Evolutionary conservation across 2,888 invertebrate genomes (phyloP).

Genomic region (Drosophila rellima): DNA sequence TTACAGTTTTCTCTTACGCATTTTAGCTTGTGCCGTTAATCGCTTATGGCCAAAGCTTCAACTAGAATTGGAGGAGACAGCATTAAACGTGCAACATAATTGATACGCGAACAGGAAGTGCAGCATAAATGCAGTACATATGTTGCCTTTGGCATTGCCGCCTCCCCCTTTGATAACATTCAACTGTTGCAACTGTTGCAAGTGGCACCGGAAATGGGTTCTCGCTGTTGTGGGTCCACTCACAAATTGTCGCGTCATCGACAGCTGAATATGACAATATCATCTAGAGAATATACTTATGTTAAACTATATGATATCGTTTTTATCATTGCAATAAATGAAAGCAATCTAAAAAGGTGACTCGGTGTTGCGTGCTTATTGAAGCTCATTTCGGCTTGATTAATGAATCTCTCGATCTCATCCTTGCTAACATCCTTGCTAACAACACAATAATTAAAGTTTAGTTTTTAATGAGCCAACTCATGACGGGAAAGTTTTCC

Average conservation of each 20-base stretch:
- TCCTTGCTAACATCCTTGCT: constrained; percentile 13
- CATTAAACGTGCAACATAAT: constrained; percentile 43
- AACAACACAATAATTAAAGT: constrained; percentile 63
- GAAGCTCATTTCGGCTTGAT: constrained; percentile 35
- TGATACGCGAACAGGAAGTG: constrained; percentile 37
- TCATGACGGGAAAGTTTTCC: constrained; percentile 28
- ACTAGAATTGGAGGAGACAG: constrained; percentile 1
- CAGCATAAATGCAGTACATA: background rate
- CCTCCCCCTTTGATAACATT: constrained; percentile 8
- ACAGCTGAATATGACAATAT: constrained; percentile 18
- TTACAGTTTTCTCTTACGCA: constrained; percentile 27
- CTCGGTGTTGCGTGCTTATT: constrained; percentile 16
- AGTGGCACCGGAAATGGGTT: constrained; percentile 49
- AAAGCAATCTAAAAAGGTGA: constrained; percentile 25
- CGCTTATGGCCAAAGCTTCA: constrained; percentile 28
- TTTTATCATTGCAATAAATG: background rate
- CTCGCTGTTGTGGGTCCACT: constrained; percentile 22
- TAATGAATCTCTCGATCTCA: constrained; percentile 21
- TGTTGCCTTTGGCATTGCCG: constrained; percentile 5
- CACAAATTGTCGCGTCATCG: constrained; percentile 28
- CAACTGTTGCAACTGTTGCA: constrained; percentile 11
- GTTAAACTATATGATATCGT: background rate
- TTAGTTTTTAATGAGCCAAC: constrained; percentile 69
- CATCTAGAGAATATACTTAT: background rate
- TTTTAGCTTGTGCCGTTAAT: constrained; percentile 33